These are phyloP conservation scores for Mirza zaza DNA, from an alignment of 2,113 vertebrate genomes.

Conservation along the genomic window DNA sequence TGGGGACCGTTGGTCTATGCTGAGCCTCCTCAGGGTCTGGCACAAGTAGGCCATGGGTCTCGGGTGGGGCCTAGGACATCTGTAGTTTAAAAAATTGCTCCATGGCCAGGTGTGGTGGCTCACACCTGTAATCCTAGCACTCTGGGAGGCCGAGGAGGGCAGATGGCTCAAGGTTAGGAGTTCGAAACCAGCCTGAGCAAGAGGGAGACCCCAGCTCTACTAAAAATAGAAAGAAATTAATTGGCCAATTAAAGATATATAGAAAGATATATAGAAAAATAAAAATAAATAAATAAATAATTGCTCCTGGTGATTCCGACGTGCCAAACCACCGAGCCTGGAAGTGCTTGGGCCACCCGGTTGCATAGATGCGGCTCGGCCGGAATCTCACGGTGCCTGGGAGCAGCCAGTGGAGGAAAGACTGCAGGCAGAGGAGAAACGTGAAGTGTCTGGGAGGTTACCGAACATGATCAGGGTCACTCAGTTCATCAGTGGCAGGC, in stretches of 20 bases:
- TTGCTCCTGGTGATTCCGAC: neutral
- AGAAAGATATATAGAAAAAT: too few species aligned
- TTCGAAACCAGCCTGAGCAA: too few species aligned
- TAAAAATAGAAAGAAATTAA: too few species aligned
- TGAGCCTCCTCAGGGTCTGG: neutral
- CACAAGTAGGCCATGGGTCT: neutral
- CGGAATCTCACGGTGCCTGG: neutral
- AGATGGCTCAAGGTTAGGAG: too few species aligned
- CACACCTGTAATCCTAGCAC: too few species aligned
- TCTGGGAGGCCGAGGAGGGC: too few species aligned
- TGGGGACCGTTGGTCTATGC: neutral
- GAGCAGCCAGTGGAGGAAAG: neutral
- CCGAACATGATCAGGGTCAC: neutral
- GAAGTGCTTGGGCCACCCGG: neutral
- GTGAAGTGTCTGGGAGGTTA: neutral
- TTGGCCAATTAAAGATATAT: too few species aligned
- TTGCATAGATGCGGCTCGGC: neutral
- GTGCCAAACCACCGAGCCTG: neutral
- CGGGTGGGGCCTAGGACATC: neutral
- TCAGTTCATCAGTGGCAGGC: neutral
- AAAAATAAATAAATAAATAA: neutral
- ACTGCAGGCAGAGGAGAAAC: neutral
- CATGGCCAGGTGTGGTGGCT: neutral
- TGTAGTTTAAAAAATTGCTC: neutral
- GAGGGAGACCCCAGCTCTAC: too few species aligned